A percentile compares a stretch with the other conserved stretches of the same genome.
These are phyloP conservation scores for Mormyrus hasselquistii DNA, from an alignment of 2,797 vertebrate species.

Conservation along the genomic window DNA sequence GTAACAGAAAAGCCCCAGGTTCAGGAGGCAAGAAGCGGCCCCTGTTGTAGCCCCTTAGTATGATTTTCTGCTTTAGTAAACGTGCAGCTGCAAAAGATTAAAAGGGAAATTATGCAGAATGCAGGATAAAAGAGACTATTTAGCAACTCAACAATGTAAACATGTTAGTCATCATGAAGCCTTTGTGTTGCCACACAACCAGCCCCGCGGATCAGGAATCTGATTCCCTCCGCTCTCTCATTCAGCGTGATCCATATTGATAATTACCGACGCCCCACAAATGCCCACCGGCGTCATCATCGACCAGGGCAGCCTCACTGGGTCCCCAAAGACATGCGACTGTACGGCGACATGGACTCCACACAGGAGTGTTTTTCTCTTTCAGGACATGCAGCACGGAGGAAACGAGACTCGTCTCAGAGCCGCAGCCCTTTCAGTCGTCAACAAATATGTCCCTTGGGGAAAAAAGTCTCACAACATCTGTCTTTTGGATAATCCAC, in stretches of 20 bases:
- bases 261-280: background rate
- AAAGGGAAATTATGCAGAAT: background rate
- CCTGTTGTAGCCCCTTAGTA: background rate
- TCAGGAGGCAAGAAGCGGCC: too few relatives aligned
- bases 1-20: background rate
- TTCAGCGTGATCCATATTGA: background rate
- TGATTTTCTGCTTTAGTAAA: background rate
- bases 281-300: background rate
- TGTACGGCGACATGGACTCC: background rate
- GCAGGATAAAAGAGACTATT: background rate
- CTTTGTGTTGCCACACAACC: background rate
- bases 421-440: background rate
- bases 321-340: background rate
- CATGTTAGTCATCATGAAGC: background rate
- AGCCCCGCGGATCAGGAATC: background rate
- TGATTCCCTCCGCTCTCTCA: background rate
- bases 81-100: background rate
- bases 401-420: background rate
- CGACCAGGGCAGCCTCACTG: background rate
- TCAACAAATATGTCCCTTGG: background rate
- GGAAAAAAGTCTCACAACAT: background rate
- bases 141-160: background rate
- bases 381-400: background rate
- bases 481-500: constrained; percentile 2
- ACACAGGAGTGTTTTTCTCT: background rate